Percentiles rank a stretch among this genome's conserved stretches.
These are phyloP conservation scores for Axea sp. DNA, from an alignment of 2,888 invertebrate species.

Conservation along the genomic window DNA sequence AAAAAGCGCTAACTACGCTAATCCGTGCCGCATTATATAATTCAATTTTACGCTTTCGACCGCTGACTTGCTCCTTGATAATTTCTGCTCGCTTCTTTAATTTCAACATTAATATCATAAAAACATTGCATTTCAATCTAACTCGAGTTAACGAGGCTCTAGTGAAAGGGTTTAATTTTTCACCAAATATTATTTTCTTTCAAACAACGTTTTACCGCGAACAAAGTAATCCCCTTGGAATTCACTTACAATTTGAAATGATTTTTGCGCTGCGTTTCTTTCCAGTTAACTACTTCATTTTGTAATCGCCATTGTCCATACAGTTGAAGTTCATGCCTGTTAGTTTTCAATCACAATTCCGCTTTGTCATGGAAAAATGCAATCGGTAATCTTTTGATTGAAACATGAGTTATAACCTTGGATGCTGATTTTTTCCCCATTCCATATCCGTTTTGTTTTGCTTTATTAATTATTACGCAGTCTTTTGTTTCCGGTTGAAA, in stretches of 20 bases:
- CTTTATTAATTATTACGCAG: slow-evolving; percentile 15
- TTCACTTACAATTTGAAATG: too few relatives aligned
- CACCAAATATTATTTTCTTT: too few relatives aligned
- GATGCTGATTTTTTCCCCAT: slow-evolving; percentile 6
- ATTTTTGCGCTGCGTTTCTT: slow-evolving; percentile 3
- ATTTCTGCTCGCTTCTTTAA: slow-evolving; percentile 61
- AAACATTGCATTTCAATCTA: slow-evolving; percentile 8
- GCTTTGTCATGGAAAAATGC: slow-evolving; percentile 20
- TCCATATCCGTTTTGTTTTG: neutral
- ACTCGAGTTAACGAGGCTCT: neutral
- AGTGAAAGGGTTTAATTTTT: slow-evolving; percentile 7
- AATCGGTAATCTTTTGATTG: slow-evolving; percentile 24
- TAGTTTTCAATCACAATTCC: slow-evolving; percentile 12
- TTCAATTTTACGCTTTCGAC: slow-evolving; percentile 74
- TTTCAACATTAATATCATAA: slow-evolving; percentile 38
- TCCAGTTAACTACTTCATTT: neutral
- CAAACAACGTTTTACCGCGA: too few relatives aligned
- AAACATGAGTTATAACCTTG: slow-evolving; percentile 33
- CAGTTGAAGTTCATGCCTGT: slow-evolving; percentile 2
- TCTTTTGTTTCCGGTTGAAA: slow-evolving; percentile 51
- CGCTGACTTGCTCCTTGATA: slow-evolving; percentile 72
- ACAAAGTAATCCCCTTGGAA: too few relatives aligned
- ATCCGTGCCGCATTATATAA: slow-evolving; percentile 69
- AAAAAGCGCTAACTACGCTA: slow-evolving; percentile 42
- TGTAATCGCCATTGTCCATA: neutral